Conservation (phyloP, 2,113 vertebrate species). For the Tupaia tana region DNA sequence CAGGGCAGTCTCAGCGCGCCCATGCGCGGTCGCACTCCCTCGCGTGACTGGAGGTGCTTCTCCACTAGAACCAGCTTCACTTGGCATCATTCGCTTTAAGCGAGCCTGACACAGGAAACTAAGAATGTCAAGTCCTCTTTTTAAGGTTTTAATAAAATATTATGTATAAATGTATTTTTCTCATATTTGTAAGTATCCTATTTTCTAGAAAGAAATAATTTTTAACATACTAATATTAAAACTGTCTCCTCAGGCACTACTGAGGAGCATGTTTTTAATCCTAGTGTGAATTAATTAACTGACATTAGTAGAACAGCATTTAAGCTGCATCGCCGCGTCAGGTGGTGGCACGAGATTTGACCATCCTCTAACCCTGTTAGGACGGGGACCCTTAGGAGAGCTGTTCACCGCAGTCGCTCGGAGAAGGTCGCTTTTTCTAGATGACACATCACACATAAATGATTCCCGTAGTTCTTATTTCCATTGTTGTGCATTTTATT, state of each 20-base stretch:
- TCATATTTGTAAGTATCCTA: not conserved
- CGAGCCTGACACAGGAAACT: not conserved
- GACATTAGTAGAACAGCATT: not conserved
- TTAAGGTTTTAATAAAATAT: constrained; percentile 31
- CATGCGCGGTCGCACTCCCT: constrained; percentile 6
- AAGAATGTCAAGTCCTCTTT: not conserved
- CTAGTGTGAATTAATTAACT: not conserved
- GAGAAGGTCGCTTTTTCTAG: not conserved
- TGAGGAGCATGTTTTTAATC: not conserved
- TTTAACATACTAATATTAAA: not conserved
- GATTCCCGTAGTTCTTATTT: not conserved
- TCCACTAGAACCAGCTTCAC: not conserved
- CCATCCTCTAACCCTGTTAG: not conserved
- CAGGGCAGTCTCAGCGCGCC: constrained; percentile 32
- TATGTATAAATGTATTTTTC: not conserved
- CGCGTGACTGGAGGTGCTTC: constrained; percentile 10
- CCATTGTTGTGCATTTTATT: not conserved
- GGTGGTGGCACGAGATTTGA: not conserved
- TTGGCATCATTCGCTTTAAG: not conserved
- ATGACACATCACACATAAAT: not conserved
- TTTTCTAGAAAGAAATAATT: not conserved
- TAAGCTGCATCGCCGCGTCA: not conserved
- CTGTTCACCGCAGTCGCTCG: no score
- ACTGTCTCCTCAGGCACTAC: not conserved
- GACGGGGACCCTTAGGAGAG: not conserved